phyloP scores from a whole-genome alignment of 2,888 invertebrate species.

The Aleiodes leptofemur region DNA sequence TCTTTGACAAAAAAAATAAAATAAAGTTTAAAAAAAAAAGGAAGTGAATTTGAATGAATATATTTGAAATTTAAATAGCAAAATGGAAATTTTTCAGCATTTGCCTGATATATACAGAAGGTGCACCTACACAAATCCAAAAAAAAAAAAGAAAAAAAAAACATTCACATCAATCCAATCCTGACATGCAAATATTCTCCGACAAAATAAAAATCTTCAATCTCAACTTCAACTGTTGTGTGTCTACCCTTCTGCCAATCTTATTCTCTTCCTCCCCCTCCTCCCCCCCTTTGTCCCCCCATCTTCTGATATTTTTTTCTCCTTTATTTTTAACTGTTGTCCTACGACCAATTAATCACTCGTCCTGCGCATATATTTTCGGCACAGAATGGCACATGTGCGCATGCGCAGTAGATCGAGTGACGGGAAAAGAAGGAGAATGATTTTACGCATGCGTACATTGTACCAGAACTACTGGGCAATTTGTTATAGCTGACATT shows the following conservation, averaged over 20 bases:
- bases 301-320: neutral
- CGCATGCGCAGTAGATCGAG: slow-evolving; percentile 36
- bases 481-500: slow-evolving; percentile 74
- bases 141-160: neutral
- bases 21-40: too few relatives aligned
- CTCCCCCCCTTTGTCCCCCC: slow-evolving; percentile 23
- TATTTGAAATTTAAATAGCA: slow-evolving; percentile 70
- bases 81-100: slow-evolving; percentile 62
- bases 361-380: slow-evolving; percentile 56
- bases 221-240: too few relatives aligned
- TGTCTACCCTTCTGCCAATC: slow-evolving; percentile 3
- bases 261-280: neutral
- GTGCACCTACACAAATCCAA: slow-evolving; percentile 34
- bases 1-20: slow-evolving; percentile 2
- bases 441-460: slow-evolving; percentile 50
- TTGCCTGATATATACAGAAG: slow-evolving; percentile 7
- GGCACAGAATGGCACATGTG: slow-evolving; percentile 56
- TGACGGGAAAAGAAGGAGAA: neutral
- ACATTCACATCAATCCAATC: slow-evolving; percentile 65
- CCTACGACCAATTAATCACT: slow-evolving; percentile 69
- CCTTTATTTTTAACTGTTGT: neutral
- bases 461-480: slow-evolving; percentile 66
- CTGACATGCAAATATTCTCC: slow-evolving; percentile 70
- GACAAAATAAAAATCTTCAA: slow-evolving; percentile 57
- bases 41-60: slow-evolving; percentile 28